Evolutionary conservation across 2,113 vertebrate species (phyloP).

Genomic region (Austrofundulus limnaeus): DNA sequence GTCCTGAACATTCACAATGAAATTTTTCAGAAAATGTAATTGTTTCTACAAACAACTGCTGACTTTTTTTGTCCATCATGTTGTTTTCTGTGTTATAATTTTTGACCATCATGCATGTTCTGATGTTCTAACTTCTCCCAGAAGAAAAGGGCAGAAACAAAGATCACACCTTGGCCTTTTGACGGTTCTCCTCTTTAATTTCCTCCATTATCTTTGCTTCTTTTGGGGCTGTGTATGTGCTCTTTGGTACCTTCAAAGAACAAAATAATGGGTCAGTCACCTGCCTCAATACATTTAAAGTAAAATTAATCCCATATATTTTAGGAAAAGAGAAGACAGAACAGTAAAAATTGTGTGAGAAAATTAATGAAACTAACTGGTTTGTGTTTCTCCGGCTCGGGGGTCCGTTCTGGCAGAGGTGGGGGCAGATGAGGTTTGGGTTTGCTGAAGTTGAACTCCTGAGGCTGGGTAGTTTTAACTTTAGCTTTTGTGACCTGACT

Average conservation of each 20-base stretch:
- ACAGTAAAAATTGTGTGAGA: background rate
- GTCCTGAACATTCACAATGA: too few relatives aligned
- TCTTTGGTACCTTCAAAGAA: slow-evolving; percentile 81
- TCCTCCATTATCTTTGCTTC: slow-evolving; percentile 79
- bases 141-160: background rate
- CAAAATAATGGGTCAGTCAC: background rate
- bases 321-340: background rate
- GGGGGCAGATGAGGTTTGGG: slow-evolving; percentile 74
- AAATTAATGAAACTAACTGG: slow-evolving; percentile 72
- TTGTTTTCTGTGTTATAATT: too few relatives aligned
- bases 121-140: background rate
- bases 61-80: too few relatives aligned
- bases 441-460: slow-evolving; percentile 84
- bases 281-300: background rate
- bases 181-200: slow-evolving; percentile 78
- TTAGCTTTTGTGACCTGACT: slow-evolving; percentile 60
- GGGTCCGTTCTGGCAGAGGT: slow-evolving; percentile 77
- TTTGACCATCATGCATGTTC: background rate
- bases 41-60: too few relatives aligned
- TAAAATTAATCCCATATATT: background rate
- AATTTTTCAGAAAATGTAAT: too few relatives aligned
- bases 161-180: slow-evolving; percentile 81
- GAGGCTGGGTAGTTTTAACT: slow-evolving; percentile 77
- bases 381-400: slow-evolving; percentile 71
- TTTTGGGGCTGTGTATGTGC: slow-evolving; percentile 81